phyloP scores from a whole-genome alignment of 1,140 invertebrate genomes.

The Rhopalosiphum maidis region DNA sequence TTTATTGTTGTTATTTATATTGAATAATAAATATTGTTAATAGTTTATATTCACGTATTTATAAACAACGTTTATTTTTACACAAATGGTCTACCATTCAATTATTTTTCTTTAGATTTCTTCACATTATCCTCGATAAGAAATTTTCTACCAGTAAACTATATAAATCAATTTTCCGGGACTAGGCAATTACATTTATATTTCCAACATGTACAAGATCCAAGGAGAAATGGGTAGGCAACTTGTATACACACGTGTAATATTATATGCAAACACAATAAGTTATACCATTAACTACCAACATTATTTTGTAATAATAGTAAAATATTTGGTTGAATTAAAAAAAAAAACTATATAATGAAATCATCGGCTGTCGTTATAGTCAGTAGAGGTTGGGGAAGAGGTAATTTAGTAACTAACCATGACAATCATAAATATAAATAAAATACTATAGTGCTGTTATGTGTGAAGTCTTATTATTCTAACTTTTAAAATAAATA shows the following conservation, averaged over 20 bases:
- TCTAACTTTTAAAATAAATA: too few relatives aligned
- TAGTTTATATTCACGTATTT: background rate
- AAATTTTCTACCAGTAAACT: background rate
- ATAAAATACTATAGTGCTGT: background rate
- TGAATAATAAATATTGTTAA: background rate
- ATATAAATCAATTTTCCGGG: background rate
- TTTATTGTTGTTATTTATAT: background rate
- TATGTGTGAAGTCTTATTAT: too few relatives aligned
- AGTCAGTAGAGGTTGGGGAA: background rate
- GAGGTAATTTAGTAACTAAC: background rate
- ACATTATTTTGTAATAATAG: background rate
- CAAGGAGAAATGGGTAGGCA: constrained; percentile 27
- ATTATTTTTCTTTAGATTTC: background rate
- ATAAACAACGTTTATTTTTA: too few relatives aligned
- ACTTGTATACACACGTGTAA: background rate
- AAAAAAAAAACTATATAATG: background rate
- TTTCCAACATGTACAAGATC: background rate
- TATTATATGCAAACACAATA: background rate
- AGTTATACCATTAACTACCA: background rate
- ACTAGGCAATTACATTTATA: background rate
- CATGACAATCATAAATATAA: background rate
- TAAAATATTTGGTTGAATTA: background rate
- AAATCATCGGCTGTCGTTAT: too few relatives aligned
- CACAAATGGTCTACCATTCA: background rate
- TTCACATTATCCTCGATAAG: background rate